These are phyloP conservation scores for Conomelus anceps DNA, from an alignment of 2,888 invertebrate genomes.

Conservation along the genomic window DNA sequence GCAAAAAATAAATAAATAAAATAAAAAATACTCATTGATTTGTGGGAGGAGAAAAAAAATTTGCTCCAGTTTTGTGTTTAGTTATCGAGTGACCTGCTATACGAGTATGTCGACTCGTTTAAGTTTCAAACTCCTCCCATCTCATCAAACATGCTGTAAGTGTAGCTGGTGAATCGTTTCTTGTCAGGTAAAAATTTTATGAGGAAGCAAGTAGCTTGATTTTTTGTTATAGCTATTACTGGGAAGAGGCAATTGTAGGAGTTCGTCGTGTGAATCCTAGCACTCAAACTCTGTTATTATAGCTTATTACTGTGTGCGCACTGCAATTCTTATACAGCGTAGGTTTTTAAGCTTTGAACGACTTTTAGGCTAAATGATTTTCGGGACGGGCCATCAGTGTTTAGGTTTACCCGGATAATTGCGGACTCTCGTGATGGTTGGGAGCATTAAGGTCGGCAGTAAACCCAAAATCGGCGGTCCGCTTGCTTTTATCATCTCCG, in stretches of 20 bases:
- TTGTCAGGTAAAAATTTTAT: not conserved
- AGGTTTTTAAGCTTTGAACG: not conserved
- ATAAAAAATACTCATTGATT: not conserved
- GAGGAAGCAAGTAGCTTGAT: not conserved
- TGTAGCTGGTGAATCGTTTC: not conserved
- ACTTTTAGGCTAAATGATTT: not conserved
- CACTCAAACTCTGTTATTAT: not conserved
- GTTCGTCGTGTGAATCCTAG: not conserved
- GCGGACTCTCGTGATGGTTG: not conserved
- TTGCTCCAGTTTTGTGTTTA: not conserved
- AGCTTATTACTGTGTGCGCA: not conserved
- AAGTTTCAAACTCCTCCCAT: not conserved
- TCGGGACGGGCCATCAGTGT: not conserved
- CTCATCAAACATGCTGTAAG: not conserved
- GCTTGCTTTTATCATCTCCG: not conserved
- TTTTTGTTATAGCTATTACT: not conserved
- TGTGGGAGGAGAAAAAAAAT: not conserved
- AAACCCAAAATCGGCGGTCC: not conserved
- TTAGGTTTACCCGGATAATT: no score
- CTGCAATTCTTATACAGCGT: not conserved
- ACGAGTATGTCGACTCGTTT: not conserved
- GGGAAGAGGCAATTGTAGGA: not conserved
- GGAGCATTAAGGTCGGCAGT: not conserved
- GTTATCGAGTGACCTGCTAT: not conserved
- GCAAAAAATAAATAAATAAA: no score